Percentiles rank a stretch among this genome's conserved stretches.
Evolutionary conservation across 1,140 invertebrate genomes (phyloP).

Genomic region (Delia radicum): DNA sequence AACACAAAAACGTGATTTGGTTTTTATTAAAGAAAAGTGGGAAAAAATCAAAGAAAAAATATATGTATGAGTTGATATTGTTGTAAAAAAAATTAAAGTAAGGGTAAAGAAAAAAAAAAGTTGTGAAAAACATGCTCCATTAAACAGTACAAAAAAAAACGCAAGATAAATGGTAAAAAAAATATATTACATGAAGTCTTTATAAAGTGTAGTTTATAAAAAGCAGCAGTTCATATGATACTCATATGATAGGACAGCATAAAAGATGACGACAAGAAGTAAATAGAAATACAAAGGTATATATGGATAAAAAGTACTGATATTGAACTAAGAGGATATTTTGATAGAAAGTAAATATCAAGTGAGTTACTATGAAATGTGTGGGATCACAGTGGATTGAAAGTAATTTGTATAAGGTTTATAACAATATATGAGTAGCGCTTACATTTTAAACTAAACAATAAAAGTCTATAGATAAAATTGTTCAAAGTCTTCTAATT

Average conservation of each 20-base stretch:
- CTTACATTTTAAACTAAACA: too few species aligned
- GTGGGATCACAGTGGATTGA: too few species aligned
- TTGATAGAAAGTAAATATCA: too few species aligned
- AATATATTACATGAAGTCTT: not conserved
- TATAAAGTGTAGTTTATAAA: not conserved
- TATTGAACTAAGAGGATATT: too few species aligned
- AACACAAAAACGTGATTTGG: slow-evolving; percentile 17
- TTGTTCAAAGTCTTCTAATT: too few species aligned
- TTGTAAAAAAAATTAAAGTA: not conserved
- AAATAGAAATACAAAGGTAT: too few species aligned
- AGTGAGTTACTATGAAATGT: too few species aligned
- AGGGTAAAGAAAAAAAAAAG: not conserved
- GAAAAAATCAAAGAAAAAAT: not conserved
- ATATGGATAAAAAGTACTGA: not conserved
- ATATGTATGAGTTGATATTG: not conserved
- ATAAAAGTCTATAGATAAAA: too few species aligned
- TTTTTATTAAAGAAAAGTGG: slow-evolving; percentile 2
- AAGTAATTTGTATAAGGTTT: too few species aligned
- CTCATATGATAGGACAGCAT: not conserved
- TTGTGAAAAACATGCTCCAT: slow-evolving; percentile 1
- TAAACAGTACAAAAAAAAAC: not conserved
- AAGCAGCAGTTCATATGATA: too few species aligned
- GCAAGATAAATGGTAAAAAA: not conserved
- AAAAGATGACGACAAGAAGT: too few species aligned
- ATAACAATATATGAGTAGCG: too few species aligned